These are phyloP conservation scores for Bolinopsis microptera DNA, from an alignment of 37 sponge, comb jelly and placozoan species.

Conservation along the genomic window DNA sequence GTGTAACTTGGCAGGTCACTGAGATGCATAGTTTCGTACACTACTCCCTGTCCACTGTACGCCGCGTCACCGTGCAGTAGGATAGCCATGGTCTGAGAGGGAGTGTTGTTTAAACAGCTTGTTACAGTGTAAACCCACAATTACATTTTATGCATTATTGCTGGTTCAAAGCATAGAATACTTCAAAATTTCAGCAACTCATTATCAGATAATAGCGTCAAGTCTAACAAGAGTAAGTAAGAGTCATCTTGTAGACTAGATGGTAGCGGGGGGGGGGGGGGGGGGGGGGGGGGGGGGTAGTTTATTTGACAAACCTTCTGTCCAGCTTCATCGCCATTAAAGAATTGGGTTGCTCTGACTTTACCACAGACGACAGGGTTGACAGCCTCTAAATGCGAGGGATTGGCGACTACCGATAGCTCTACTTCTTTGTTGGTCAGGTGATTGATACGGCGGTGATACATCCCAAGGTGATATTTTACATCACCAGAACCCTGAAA, in stretches of 20 bases:
- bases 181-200: no score
- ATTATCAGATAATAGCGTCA: no score
- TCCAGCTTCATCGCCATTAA: slow-evolving; percentile 71
- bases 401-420: slow-evolving; percentile 88
- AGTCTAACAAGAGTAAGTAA: no score
- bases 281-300: no score
- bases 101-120: no score
- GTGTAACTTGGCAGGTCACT: slow-evolving; percentile 89
- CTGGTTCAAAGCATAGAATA: no score
- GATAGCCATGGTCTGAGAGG: slow-evolving; percentile 79
- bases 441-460: slow-evolving; percentile 62
- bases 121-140: no score
- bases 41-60: slow-evolving; percentile 97
- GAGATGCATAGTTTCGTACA: slow-evolving; percentile 94
- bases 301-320: slow-evolving; percentile 63
- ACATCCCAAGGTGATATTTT: slow-evolving; percentile 93
- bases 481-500: slow-evolving; percentile 90
- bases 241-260: no score
- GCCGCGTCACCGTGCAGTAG: slow-evolving; percentile 98
- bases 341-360: slow-evolving; percentile 89
- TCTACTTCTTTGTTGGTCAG: slow-evolving; percentile 70
- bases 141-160: no score
- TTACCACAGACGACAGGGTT: slow-evolving; percentile 96
- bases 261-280: no score
- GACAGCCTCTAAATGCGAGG: slow-evolving; percentile 94